phyloP scores from a whole-genome alignment of 2,113 vertebrate species.

The Clupea harengus region DNA sequence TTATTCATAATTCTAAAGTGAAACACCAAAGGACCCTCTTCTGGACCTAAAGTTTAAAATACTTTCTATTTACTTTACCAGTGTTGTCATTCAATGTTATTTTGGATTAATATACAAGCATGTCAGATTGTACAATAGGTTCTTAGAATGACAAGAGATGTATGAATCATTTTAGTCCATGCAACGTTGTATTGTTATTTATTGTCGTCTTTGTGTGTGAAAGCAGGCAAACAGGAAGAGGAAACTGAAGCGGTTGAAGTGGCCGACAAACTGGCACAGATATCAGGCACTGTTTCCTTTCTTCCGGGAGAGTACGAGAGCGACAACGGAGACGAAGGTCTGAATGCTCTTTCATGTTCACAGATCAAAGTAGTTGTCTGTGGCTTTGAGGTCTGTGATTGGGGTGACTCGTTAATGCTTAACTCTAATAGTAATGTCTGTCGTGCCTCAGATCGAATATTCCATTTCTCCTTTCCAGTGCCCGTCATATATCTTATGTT shows the following conservation, averaged over 20 bases:
- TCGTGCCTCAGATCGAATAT: too few relatives aligned
- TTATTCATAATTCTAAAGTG: background rate
- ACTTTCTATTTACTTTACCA: background rate
- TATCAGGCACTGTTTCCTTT: slow-evolving; percentile 56
- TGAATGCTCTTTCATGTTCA: background rate
- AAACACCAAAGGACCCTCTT: background rate
- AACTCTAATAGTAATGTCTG: too few relatives aligned
- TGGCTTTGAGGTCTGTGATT: too few relatives aligned
- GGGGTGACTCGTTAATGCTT: too few relatives aligned
- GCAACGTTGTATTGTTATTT: too few relatives aligned
- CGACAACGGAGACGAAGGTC: slow-evolving; percentile 45
- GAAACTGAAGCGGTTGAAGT: background rate
- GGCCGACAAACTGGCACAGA: slow-evolving; percentile 36
- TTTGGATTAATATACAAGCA: slow-evolving; percentile 31
- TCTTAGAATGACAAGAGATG: slow-evolving; percentile 40
- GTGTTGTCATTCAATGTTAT: slow-evolving; percentile 18
- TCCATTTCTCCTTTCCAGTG: too few relatives aligned
- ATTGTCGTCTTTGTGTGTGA: too few relatives aligned
- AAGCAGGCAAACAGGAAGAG: too few relatives aligned
- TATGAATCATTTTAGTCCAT: too few relatives aligned
- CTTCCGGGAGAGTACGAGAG: background rate
- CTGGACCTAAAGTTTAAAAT: background rate
- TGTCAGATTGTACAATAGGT: slow-evolving; percentile 38
- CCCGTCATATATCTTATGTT: too few relatives aligned
- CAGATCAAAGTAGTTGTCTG: background rate